Evolutionary conservation across 1,140 invertebrate genomes (phyloP).

Genomic region (Zaprionus davidi): DNA sequence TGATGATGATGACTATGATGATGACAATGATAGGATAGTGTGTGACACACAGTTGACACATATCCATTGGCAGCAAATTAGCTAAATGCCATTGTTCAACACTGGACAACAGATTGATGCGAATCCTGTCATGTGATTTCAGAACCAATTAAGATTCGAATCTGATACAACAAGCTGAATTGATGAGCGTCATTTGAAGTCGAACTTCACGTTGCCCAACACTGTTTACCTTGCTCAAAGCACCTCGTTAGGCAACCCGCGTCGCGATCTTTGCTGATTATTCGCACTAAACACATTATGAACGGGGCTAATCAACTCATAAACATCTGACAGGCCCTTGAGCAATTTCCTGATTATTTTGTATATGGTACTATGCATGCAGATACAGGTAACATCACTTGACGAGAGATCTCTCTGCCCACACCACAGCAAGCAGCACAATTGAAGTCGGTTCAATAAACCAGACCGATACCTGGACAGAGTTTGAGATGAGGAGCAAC

Average conservation of each 20-base stretch:
- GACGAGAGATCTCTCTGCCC: slow-evolving; percentile 36
- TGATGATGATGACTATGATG: slow-evolving; percentile 49
- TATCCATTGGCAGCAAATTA: slow-evolving; percentile 43
- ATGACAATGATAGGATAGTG: slow-evolving; percentile 24
- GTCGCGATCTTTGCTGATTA: slow-evolving; percentile 39
- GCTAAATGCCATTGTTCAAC: slow-evolving; percentile 27
- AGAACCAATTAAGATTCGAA: slow-evolving; percentile 4
- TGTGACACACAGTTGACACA: slow-evolving; percentile 59
- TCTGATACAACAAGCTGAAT: neutral
- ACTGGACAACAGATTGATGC: slow-evolving; percentile 32
- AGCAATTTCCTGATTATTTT: slow-evolving; percentile 77
- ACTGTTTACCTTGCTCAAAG: neutral
- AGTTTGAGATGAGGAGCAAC: neutral
- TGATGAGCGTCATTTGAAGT: neutral
- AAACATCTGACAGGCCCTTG: slow-evolving; percentile 65
- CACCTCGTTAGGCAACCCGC: slow-evolving; percentile 16
- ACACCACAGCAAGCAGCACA: slow-evolving; percentile 48
- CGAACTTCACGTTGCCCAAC: neutral
- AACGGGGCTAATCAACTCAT: slow-evolving; percentile 67
- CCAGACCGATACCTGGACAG: slow-evolving; percentile 45
- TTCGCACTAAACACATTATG: slow-evolving; percentile 66
- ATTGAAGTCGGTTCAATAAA: slow-evolving; percentile 75
- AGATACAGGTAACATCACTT: slow-evolving; percentile 69
- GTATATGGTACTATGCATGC: slow-evolving; percentile 17
- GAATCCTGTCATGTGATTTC: slow-evolving; percentile 8